Base-by-base conservation (phyloP, 1,140 invertebrate genomes). In the Nasonia vitripennis region DNA sequence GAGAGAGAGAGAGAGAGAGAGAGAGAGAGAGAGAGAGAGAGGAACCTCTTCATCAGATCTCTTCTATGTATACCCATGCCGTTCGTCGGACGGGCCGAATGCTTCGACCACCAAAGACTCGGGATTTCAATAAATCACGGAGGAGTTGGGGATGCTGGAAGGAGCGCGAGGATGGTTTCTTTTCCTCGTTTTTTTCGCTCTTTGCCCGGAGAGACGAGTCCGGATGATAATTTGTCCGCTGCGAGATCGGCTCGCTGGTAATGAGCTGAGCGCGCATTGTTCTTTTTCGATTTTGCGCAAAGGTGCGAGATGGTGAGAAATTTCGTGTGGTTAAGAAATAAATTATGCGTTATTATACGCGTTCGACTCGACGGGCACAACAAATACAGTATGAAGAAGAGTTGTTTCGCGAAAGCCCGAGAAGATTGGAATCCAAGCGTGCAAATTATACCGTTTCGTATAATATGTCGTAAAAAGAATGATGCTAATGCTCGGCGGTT, bases 101-200 rank as follows among this genome's bases (percentile, higher is more conserved):
- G n/a, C 62, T 45, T 48, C 55, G 82, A 84, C 75, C 82, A 84
- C 82, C 73, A 78, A 84, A 84, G 75, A 14, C 48, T 34, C 41
- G 71, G 51, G 20, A 68, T 68, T 34, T 27, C 11, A 78, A 84
- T 84, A 84, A 84, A 84, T 84, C 77, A 79, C 55, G 6, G 17
- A 14, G 17, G 48, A 20, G 17, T 62, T 20, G 20, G 55, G 17
- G 55, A 7, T n/a, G 17, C 55, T 62, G 20, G 17, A 62, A 27
- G 34, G 67, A 17, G 31, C 2, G 41, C 11, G 23, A 23, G 23
- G 31, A 41, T n/a, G 14, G 0, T 0, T 6, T 23, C 12, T 10
- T 71, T 68, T 74, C 70, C 27, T 31, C 27, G 1, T 14, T 75
- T 23, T 37, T 37, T 37, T 37, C 4, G 6, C 51, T 80, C 51